Evolutionary conservation across 2,888 invertebrate genomes (phyloP).

Genomic region (Polyommatus iphigenia): DNA sequence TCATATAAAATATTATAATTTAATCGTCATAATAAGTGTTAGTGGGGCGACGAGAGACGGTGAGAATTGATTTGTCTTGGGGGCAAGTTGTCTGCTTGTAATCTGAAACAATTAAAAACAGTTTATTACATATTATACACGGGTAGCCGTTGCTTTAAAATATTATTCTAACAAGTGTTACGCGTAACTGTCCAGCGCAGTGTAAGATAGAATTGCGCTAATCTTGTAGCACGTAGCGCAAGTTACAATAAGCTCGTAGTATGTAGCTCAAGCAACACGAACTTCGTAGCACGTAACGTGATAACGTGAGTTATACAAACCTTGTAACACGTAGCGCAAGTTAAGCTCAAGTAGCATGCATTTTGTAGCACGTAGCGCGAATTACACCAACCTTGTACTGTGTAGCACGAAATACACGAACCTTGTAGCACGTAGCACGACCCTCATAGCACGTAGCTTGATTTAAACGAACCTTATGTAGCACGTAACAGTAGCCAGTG

Average conservation of each 20-base stretch:
- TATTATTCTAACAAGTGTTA: too few species aligned
- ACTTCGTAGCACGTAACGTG: background rate
- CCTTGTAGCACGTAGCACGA: background rate
- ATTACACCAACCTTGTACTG: background rate
- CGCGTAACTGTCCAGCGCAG: background rate
- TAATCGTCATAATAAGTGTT: slow-evolving; percentile 67
- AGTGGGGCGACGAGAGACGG: slow-evolving; percentile 69
- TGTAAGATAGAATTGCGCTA: background rate
- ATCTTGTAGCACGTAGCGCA: background rate
- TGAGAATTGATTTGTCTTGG: slow-evolving; percentile 64
- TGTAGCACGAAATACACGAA: background rate
- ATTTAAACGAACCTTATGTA: too few species aligned
- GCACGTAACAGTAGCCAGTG: too few species aligned
- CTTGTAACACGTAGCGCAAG: background rate
- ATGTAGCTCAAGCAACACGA: background rate
- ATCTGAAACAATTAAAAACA: slow-evolving; percentile 54
- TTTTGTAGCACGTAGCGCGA: background rate
- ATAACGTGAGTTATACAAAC: background rate
- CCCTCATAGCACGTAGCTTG: too few species aligned
- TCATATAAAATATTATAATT: slow-evolving; percentile 25
- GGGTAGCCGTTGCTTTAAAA: background rate
- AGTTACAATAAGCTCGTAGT: background rate
- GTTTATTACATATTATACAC: too few species aligned
- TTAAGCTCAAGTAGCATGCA: background rate
- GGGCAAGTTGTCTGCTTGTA: slow-evolving; percentile 71